Evolutionary conservation across 2,797 vertebrate genomes (phyloP).

Genomic region (Graptemys geographica): DNA sequence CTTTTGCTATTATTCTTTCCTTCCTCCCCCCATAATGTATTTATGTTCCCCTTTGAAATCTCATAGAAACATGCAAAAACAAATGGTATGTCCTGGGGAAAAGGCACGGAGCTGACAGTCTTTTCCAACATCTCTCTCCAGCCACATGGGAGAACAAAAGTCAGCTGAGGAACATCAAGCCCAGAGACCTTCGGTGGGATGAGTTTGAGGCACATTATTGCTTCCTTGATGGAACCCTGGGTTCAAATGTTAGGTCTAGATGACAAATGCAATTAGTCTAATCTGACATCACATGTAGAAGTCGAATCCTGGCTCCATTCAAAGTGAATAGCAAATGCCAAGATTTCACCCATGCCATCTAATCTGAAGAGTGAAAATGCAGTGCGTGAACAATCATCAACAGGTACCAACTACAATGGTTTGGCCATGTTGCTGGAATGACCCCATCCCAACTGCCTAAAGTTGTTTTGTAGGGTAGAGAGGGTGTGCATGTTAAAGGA

Average conservation of each 20-base stretch:
- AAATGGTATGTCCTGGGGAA: not conserved
- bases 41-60: not conserved
- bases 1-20: not conserved
- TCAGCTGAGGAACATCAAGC: not conserved
- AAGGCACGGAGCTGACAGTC: not conserved
- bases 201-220: not conserved
- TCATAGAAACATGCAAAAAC: not conserved
- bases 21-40: not conserved
- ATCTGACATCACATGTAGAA: not conserved
- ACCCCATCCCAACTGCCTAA: not conserved
- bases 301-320: not conserved
- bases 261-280: not conserved
- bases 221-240: not conserved
- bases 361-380: not conserved
- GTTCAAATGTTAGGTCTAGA: too few relatives aligned
- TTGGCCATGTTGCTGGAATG: not conserved
- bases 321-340: not conserved
- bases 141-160: not conserved
- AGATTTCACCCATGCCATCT: not conserved
- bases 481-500: not conserved
- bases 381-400: not conserved
- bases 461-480: not conserved
- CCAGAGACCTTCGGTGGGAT: too few relatives aligned
- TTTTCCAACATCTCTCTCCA: not conserved
- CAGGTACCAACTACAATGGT: too few relatives aligned